Base-by-base conservation (phyloP, 2,888 invertebrate species). In the Epirrhoe alternata region DNA sequence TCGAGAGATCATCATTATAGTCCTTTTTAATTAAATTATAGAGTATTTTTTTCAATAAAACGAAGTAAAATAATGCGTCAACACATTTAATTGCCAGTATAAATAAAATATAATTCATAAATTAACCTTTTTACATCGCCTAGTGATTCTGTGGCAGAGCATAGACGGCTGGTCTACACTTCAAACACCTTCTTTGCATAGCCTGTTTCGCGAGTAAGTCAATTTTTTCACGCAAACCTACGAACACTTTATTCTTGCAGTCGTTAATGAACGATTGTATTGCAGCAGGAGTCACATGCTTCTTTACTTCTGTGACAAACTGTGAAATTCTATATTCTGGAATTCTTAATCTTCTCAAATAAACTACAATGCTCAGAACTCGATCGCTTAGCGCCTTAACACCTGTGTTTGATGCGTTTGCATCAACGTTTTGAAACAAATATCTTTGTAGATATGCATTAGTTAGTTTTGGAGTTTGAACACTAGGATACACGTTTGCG, bases 141-240 rank as follows among this genome's bases (percentile, higher is more conserved):
- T 24, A 24, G 3, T 38, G 8, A 38, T 10, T 38, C 10, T 38
- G 10, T 38, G 10, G 38, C 38, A 38, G 24, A 24, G 24, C 24
- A 24, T 24, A 24, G 24, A 24, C 24, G 24, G 24, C 3, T 24
- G 1, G 24, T 24, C 24, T 38, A 42, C 3, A 12, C 12, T 42
- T 12, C 12, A 10, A 4, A 42, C 2, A 42, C 3, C 38, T 10
- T 42, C 38, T 10, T 42, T 12, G 33, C 6, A 42, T 12, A 24
- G 45, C 17, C 7, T 52, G 47, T 0, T 33, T 52, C 10, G 57
- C 52, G 10, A 58, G 35, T 10, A 24, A n/a, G 10, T 63, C 57
- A 14, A 63, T 47, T 14, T 33, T 53, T 52, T 47, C 6, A 53
- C 33, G 6, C 14, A 52, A 12, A 14, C 10, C 8, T 14, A 12